Base-by-base conservation (phyloP, 1,140 invertebrate genomes). In the Zaprionus davidi region DNA sequence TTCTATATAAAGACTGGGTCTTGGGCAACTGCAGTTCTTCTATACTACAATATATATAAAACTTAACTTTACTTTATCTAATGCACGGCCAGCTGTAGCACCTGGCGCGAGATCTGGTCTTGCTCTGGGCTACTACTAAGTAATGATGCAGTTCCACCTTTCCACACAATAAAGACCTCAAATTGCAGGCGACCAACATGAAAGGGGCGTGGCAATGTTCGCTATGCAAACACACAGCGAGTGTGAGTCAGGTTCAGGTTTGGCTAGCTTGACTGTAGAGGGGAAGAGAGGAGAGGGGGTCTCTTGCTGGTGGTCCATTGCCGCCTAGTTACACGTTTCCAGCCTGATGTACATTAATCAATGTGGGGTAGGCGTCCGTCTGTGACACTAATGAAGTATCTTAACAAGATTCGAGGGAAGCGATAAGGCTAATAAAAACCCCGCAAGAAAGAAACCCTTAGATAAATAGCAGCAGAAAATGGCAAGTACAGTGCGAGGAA, bases 361-460 rank as follows among this genome's bases (percentile, higher is more conserved):
- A 81, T 67, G 57, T 31, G 55, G 41, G 63, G 53, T 57, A 63
- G 79, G 70, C 69, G 73, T 53, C 79, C 57, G 73, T 78, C 24
- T 76, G 66, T 90, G 85, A 90, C 86, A 90, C 86, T 90, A 90
- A 90, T 90, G 86, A 90, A 90, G 85, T 85, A 90, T 90, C 79
- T 82, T 79, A 84, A 90, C 81, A 81, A 88, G 84, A 88, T 90
- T 81, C 68, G 41, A 74, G 68, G 62, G 62, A 72, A 60, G 56
- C 71, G 84, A 88, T 90, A 88, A 86, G 56, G 34, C 63, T 36
- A 65, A 57, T 15, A 66, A 66, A 68, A 56, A 69, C 31, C 38
- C 9, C 31, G 31, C 31, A 34, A 34, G 31, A 34, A 34, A 38
- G 22, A 41, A 58, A 44, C 41, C 59, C 38, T 63, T 59, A 62